Base-by-base conservation (phyloP, 1,140 invertebrate genomes). In the Ceratina calcarata region DNA sequence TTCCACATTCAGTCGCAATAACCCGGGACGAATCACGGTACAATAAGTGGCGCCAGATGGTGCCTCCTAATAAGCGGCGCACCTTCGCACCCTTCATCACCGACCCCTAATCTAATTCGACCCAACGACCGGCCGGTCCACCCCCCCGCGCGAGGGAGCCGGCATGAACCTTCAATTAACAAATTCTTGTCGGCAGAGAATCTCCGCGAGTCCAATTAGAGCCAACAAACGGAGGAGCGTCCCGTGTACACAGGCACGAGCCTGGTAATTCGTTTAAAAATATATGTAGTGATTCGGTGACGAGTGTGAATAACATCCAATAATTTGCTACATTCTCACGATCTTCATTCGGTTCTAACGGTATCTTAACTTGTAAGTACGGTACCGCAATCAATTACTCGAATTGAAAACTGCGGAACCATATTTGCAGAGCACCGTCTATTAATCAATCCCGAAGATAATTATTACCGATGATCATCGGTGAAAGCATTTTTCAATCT, bases 21-120 rank as follows among this genome's bases (percentile, higher is more conserved):
- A 62, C 53, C 61, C 12, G 61, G 76, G 57, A 83, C 60, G 76
- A 87, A 86, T 82, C 70, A 53, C 69, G 75, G 71, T 67, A 77
- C 77, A 87, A 88, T 86, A 86, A 88, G 72, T 78, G 86, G 68
- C 60, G 53, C 74, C 87, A 88, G 87, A 86, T 88, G 87, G 60
- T 68, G 70, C 62, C 53, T 53, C 12, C 71, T 87, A 88, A 88
- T 87, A 86, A 87, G 81, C 49, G 60, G 65, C 24, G 64, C 55
- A 58, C 55, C 53, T 18, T 55, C 12, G 12, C 13, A 10, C 53
- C 53, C 53, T 55, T 55, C 53, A 18, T 55, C 53, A 18, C 53
- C 53, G 18, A 77, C 71, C 78, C 76, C 84, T 66, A 1, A 68
- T 73, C 61, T 75, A 66, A 75, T 76, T 85, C 76, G 60, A 69